Percentiles rank a stretch among this genome's conserved stretches.
Conservation (phyloP, 2,888 invertebrate species). For the Caenorhabditis afra region DNA sequence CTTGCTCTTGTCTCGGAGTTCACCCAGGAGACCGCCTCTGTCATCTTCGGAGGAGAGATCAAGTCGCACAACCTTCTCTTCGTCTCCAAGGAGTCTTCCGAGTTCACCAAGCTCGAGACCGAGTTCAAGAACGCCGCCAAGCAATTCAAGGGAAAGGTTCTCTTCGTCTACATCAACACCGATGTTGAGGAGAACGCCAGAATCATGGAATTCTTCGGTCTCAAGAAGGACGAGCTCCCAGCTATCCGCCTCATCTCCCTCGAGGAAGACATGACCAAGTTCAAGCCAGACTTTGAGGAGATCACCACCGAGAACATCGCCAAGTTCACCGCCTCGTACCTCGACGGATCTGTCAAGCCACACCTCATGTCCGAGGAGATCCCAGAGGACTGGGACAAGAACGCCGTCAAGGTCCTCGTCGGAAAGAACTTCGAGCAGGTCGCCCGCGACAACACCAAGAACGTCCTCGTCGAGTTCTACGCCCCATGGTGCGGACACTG, state of each 20-base stretch:
- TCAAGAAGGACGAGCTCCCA: constrained; percentile 89
- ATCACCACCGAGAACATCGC: constrained; percentile 86
- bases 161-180: constrained; percentile 95
- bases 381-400: constrained; percentile 97
- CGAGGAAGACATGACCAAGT: constrained; percentile 97
- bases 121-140: constrained; percentile 90
- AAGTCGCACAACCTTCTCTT: constrained; percentile 96
- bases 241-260: constrained; percentile 88
- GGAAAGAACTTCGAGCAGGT: constrained; percentile 95
- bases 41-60: constrained; percentile 98
- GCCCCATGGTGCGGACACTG: constrained; percentile 88
- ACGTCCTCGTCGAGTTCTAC: constrained; percentile 96
- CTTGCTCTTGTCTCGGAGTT: constrained; percentile 80
- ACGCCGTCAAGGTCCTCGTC: constrained; percentile 92
- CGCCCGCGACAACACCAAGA: constrained; percentile 90
- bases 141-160: constrained; percentile 91
- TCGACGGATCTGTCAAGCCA: constrained; percentile 94
- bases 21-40: constrained; percentile 88
- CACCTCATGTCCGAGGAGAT: constrained; percentile 94
- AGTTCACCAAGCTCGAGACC: constrained; percentile 88
- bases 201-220: constrained; percentile 99
- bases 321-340: constrained; percentile 90
- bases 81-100: constrained; percentile 89
- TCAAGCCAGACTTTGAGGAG: constrained; percentile 88
- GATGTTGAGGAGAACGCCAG: constrained; percentile 96